These are phyloP conservation scores for Calliopsis andreniformis DNA, from an alignment of 1,140 invertebrate species.

Conservation along the genomic window DNA sequence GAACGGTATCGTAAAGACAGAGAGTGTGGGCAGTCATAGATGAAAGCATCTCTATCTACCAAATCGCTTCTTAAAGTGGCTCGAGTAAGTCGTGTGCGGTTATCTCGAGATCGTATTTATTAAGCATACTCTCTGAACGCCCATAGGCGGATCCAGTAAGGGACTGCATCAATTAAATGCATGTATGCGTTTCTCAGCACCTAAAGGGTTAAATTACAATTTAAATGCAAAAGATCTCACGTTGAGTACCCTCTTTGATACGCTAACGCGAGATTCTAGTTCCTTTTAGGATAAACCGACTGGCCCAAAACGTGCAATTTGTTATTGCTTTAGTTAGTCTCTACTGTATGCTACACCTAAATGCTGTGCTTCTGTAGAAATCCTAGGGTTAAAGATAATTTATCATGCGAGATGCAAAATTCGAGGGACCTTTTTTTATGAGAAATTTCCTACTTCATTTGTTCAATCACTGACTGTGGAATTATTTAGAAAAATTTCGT, in stretches of 20 bases:
- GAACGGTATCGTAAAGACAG: too few species aligned
- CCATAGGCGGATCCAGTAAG: too few species aligned
- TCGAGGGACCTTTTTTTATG: not conserved
- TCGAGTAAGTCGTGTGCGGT: too few species aligned
- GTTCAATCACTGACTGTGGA: too few species aligned
- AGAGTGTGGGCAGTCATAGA: too few species aligned
- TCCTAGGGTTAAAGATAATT: slow-evolving; percentile 8
- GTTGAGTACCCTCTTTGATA: not conserved
- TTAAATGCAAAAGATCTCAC: not conserved
- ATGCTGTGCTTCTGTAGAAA: slow-evolving; percentile 31
- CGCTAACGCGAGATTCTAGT: not conserved
- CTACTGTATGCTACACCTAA: slow-evolving; percentile 29
- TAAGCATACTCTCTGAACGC: too few species aligned
- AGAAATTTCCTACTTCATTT: not conserved
- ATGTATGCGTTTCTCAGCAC: too few species aligned
- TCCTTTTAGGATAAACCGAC: not conserved
- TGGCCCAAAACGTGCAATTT: slow-evolving; percentile 25
- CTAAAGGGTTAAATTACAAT: not conserved
- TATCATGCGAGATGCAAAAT: not conserved
- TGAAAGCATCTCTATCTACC: too few species aligned
- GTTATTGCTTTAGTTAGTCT: slow-evolving; percentile 38
- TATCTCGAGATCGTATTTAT: too few species aligned
- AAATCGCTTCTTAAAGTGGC: too few species aligned
- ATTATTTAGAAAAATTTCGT: too few species aligned
- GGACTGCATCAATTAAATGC: too few species aligned